Conservation (phyloP, 2,888 invertebrate genomes). For the Cerastis leucographa region DNA sequence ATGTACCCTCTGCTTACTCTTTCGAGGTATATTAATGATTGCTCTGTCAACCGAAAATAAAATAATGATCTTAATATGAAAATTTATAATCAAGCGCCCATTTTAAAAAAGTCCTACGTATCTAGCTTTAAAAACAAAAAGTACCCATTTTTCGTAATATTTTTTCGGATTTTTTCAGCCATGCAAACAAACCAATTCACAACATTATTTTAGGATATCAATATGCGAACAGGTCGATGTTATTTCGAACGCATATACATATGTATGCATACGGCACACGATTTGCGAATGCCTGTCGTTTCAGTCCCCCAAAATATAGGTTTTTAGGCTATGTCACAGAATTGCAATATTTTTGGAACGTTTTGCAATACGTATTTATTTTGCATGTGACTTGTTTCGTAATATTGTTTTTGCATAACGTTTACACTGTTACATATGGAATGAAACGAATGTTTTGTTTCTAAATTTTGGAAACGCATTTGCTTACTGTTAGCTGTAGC, state of each 20-base stretch:
- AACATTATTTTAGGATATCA: conserved; percentile 46
- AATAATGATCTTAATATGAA: not conserved
- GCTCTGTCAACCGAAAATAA: not conserved
- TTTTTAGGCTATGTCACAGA: conserved; percentile 35
- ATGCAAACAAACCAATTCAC: conserved; percentile 1
- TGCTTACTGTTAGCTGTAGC: not conserved
- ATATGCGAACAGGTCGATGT: conserved; percentile 26
- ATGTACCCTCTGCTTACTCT: not conserved
- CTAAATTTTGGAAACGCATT: conserved; percentile 38
- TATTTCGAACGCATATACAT: conserved; percentile 43
- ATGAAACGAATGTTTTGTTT: conserved; percentile 61
- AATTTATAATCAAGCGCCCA: not conserved
- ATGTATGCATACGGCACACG: conserved; percentile 46
- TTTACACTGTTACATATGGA: conserved; percentile 61
- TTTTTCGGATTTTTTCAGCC: not conserved
- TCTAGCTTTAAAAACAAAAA: not conserved
- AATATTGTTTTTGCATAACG: conserved; percentile 61
- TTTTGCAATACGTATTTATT: conserved; percentile 62
- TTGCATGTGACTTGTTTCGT: conserved; percentile 56
- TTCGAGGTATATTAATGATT: no score
- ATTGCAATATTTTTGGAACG: conserved; percentile 51
- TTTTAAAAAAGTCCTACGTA: not conserved
- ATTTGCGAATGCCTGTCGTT: conserved; percentile 38
- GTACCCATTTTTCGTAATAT: not conserved
- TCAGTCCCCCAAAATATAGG: conserved; percentile 49